A percentile compares a stretch with the other conserved stretches of the same genome.
Evolutionary conservation across 2,888 invertebrate genomes (phyloP).

Genomic region (Panzeria rudis): DNA sequence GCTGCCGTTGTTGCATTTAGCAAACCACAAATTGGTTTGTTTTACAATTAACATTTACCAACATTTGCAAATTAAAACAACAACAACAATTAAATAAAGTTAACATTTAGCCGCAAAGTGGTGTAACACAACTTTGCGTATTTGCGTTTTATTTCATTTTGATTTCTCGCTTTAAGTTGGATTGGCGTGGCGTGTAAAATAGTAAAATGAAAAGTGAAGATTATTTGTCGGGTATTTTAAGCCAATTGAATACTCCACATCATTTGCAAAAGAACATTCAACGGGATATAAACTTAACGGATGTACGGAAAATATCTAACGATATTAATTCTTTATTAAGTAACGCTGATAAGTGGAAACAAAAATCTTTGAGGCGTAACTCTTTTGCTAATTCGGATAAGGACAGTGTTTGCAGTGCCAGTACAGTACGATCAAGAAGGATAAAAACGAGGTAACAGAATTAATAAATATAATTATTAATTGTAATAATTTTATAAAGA

Average conservation of each 20-base stretch:
- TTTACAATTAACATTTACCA: conserved; percentile 47
- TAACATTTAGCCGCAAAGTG: conserved; percentile 61
- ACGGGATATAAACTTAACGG: conserved; percentile 64
- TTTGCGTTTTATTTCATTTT: conserved; percentile 44
- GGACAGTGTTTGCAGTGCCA: conserved; percentile 79
- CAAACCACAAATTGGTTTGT: conserved; percentile 57
- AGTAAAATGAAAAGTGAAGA: conserved; percentile 83
- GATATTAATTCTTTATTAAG: conserved; percentile 68
- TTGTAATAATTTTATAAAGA: background rate
- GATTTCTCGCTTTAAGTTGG: conserved; percentile 7
- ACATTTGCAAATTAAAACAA: conserved; percentile 36
- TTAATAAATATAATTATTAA: no score
- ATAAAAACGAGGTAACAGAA: conserved; percentile 77
- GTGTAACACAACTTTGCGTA: conserved; percentile 56
- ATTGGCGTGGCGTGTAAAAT: conserved; percentile 76
- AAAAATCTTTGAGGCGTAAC: conserved; percentile 69
- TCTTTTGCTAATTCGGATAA: conserved; percentile 78
- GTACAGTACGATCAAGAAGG: conserved; percentile 79
- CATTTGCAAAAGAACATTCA: conserved; percentile 64
- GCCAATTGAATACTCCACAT: conserved; percentile 79
- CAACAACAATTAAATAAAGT: conserved; percentile 62
- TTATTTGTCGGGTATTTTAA: conserved; percentile 78
- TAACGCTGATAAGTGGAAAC: conserved; percentile 72
- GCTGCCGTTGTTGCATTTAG: conserved; percentile 15
- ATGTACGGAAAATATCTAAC: conserved; percentile 62